Evolutionary conservation across 2,797 vertebrate species (phyloP), one percentile per base, ranked within the genome.

Genomic region (Rallus crepitans): DNA sequence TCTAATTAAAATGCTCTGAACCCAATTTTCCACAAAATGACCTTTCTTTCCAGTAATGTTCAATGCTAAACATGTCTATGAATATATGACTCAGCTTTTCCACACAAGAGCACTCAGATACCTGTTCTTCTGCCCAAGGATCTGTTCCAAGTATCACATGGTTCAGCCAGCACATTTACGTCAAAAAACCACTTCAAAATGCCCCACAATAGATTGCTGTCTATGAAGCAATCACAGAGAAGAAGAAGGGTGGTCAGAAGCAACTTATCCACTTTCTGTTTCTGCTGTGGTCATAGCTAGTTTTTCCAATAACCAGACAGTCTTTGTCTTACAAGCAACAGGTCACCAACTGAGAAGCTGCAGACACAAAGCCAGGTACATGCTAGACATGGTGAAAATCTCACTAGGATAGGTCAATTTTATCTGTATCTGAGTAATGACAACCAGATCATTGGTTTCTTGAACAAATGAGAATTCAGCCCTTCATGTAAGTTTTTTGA

Each of bases 1-100:
- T 79, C 55, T 92, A 83, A 78, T 75, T 76, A 96, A 94, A 85
- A 37, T 77, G 52, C 69, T 27, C 25, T 52, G 50, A 52, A 52
- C 30, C 20, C n/a, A 15, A 20, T 96, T 96, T 96, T 72, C 84
- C 55, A 64, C 68, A 53, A 65, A 69, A 89, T 61, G 15, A 71
- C 73, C 63, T 89, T 95, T 89, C 25, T 94, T 70, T 75, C 12
- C 30, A 72, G 56, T 68, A 64, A 64, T 0, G 0, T 7, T 76
- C n/a, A 87, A 9, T 30, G 52, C 33, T 30, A 31, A 79, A 55
- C 39, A 35, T 31, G 42, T 78, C 66, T 48, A 7, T 53, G 35
- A 81, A 82, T 73, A 48, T 3, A 19, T 53, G 23, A 66, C 37
- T 78, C 11, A 3, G 60, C 18, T 83, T 53, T 16, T 61, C 45